Percentiles rank a stretch among this genome's conserved stretches.
phyloP scores from a whole-genome alignment of 2,113 vertebrate species.

The Cebus imitator region DNA sequence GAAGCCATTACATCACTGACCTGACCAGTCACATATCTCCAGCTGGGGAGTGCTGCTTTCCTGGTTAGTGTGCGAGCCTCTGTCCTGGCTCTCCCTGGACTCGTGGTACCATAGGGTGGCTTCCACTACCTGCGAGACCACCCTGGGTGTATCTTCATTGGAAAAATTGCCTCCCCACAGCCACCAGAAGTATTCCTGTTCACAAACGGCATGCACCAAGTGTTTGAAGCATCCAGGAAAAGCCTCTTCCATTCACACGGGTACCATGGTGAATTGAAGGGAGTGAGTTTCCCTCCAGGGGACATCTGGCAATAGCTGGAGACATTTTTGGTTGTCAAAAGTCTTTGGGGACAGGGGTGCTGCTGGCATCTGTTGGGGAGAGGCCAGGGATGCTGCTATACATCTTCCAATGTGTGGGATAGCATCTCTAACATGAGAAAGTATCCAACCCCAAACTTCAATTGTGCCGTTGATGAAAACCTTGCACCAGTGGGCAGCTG shows the following conservation, averaged over 20 bases:
- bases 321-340: accelerated
- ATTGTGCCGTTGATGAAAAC: accelerated
- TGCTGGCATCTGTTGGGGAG: too few species aligned
- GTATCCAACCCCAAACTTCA: too few species aligned
- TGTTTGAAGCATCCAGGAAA: not conserved
- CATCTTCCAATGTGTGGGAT: too few species aligned
- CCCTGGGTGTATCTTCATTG: not conserved
- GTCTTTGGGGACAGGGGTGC: not conserved
- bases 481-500: too few species aligned
- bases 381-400: not conserved
- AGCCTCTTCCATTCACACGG: not conserved
- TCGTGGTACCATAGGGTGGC: too few species aligned
- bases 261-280: too few species aligned
- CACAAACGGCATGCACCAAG: accelerated
- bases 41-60: too few species aligned
- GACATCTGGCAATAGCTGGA: not conserved
- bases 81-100: not conserved
- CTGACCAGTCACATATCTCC: not conserved
- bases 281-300: not conserved
- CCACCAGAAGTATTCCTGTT: not conserved
- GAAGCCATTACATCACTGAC: too few species aligned
- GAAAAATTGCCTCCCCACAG: not conserved
- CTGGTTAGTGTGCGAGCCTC: not conserved
- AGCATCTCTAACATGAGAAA: too few species aligned
- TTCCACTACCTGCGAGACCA: not conserved